Evolutionary conservation across 2,797 vertebrate genomes (phyloP), one percentile per base, ranked within the genome.

Genomic region (Pantherophis alleghaniensis): DNA sequence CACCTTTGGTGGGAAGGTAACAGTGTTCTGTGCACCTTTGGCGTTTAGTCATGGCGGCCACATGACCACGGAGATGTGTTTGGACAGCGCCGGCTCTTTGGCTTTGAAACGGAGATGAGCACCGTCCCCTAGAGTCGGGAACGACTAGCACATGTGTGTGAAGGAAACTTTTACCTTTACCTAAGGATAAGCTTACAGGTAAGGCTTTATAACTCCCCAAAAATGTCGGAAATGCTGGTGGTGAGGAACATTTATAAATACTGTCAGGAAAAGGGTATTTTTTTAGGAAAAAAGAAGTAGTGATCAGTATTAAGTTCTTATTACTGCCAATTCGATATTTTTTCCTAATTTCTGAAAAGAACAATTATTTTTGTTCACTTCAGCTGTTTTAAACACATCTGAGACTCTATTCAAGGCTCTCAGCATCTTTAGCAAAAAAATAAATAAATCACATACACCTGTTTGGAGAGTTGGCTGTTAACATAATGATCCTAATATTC

Each of bases 381-480:
- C 83, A 90, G 47, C 42, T 51, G n/a, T 74, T 57, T 92, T 26
- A 56, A 87, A 63, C 6, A 88, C 86, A 92, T 26, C 18, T 16
- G 91, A 74, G 91, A 63, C 60, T 61, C 4, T 61, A 74, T 92
- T 79, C 14, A 37, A 92, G n/a, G 12, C 2, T 92, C 7, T 47
- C 60, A 57, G 37, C 22, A n/a, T 74, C 22, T 42, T 55, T 61
- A 90, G 63, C 61, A 87, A 92, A 87, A 88, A 28, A 37, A 53
- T 2, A 26, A 47, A 61, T 0, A 26, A 47, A 61, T 9, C 87
- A 24, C 28, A 61, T 56, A 60, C 91, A 94, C 86, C 91, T 94
- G 89, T 61, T 63, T 91, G 93, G 83, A 89, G 88, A 94, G 79
- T 88, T 90, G 63, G 28, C 63, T 74, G 24, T 66, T 79, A 74